Evolutionary conservation across 2,888 invertebrate species (phyloP), one percentile per base, ranked within the genome.

Genomic region (Molorchus minor): DNA sequence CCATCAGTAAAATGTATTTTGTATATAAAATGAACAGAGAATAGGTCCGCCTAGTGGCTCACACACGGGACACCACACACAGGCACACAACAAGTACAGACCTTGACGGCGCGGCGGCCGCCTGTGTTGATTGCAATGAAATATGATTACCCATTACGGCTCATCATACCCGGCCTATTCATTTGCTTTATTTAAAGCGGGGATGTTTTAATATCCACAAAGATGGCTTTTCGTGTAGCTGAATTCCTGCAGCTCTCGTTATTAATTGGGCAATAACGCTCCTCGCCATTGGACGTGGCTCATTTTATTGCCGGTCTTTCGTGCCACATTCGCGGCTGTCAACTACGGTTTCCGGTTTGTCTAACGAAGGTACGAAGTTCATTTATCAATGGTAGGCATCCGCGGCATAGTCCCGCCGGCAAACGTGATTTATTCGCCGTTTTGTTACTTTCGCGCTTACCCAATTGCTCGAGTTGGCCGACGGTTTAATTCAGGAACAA

Each of bases 251-350:
- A 66, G 71, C 64, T 69, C n/a, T n/a, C 73, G 75, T 77, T 80
- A 80, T 80, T 80, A 79, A 79, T 79, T 80, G 79, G 78, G 76
- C 77, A 77, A 78, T 79, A 77, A 77, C 72, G 75, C 72, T 73
- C 68, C 67, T 68, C 67, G 70, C 69, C 69, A 65, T 61, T 8
- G 64, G 64, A 60, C 63, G 65, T 67, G 65, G 64, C 55, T 69
- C 72, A 71, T 73, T 75, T 75, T 75, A 74, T 75, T 73, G 71
- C 71, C 57, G 64, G 58, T 45, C 63, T 66, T 56, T 59, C 64
- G 63, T 62, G 67, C 67, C 61, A 64, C 73, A 69, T 73, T 73
- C 62, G 69, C 68, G 64, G 44, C 57, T 45, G 46, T 40, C 59
- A 53, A 61, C 63, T 65, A 69, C 66, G n/a, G 62, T 64, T 71